Evolutionary conservation across 2,113 vertebrate genomes (phyloP), one percentile per base, ranked within the genome.

Genomic region (Tetrao urogallus): DNA sequence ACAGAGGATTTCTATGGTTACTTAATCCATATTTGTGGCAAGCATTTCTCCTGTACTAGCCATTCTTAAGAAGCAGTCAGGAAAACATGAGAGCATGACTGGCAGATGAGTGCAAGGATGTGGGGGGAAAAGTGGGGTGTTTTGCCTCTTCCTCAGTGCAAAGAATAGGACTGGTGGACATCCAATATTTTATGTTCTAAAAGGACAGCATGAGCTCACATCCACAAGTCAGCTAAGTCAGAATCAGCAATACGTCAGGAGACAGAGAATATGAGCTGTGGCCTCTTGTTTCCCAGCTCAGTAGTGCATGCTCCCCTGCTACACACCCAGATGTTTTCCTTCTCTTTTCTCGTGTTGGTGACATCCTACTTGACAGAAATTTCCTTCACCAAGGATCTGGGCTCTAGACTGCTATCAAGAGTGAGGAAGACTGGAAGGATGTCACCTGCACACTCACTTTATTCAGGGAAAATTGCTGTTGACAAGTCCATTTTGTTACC

Each of bases 1-100:
- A 82, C 50, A 76, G 81, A 80, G 87, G 38, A 56, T 64, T 92
- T 88, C 56, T 80, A 12, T 30, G 81, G 63, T 93, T 86, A 61
- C 45, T 89, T 70, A 79, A 28, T 38, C 48, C 38, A 40, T 64
- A 4, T 21, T 54, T 24, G 60, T 64, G 34, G 24, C 20, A 85
- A 61, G 38, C 25, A 58, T 60, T 94, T 90, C 63, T 76, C 32
- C 58, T 79, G 45, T 36, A 43, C 19, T 72, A 67, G 38, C 72
- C 24, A 54, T 27, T 87, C 54, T n/a, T 38, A 91, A 77, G 63
- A 89, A 77, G 76, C 50, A 67, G 8, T 28, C 60, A 6, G 8
- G 21, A 6, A 6, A 25, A 91, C 56, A 13, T 8, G 34, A 77
- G 64, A 43, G 32, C 21, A 36, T 47, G 36, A 63, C 42, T 89